phyloP scores from a whole-genome alignment of 2,888 invertebrate species.

The Scaptomyza polygonia region DNA sequence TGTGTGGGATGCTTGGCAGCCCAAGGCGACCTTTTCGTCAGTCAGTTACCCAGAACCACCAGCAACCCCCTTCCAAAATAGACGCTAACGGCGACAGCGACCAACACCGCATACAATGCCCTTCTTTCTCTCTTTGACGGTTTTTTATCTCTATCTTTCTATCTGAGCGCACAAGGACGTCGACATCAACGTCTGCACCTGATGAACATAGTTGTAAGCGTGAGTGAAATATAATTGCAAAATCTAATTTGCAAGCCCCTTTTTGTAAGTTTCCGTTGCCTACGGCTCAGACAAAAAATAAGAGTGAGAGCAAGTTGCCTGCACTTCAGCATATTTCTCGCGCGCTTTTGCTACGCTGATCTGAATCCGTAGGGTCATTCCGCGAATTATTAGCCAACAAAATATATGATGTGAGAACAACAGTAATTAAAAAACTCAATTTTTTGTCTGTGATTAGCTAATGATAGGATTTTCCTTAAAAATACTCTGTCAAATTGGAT shows the following conservation, averaged over 20 bases:
- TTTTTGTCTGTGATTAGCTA: background rate
- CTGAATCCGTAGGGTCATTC: slow-evolving; percentile 41
- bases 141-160: slow-evolving; percentile 33
- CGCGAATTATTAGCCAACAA: slow-evolving; percentile 1
- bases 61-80: slow-evolving; percentile 14
- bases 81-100: slow-evolving; percentile 18
- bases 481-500: background rate
- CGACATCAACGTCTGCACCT: slow-evolving; percentile 26
- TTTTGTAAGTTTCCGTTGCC: slow-evolving; percentile 38
- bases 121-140: slow-evolving; percentile 21
- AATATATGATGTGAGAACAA: background rate
- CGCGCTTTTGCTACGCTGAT: slow-evolving; percentile 47
- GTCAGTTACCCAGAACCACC: slow-evolving; percentile 21
- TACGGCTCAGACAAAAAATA: slow-evolving; percentile 24
- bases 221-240: slow-evolving; percentile 48
- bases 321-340: slow-evolving; percentile 44
- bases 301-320: slow-evolving; percentile 32
- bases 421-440: background rate
- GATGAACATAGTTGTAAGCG: slow-evolving; percentile 25
- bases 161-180: slow-evolving; percentile 35
- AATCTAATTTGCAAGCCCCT: slow-evolving; percentile 63
- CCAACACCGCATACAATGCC: slow-evolving; percentile 9
- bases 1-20: slow-evolving; percentile 29
- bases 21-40: slow-evolving; percentile 52
- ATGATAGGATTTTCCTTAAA: background rate